A percentile compares a stretch with the other conserved stretches of the same genome.
phyloP scores from a whole-genome alignment of 2,888 invertebrate species.

The Drosophila mimica region DNA sequence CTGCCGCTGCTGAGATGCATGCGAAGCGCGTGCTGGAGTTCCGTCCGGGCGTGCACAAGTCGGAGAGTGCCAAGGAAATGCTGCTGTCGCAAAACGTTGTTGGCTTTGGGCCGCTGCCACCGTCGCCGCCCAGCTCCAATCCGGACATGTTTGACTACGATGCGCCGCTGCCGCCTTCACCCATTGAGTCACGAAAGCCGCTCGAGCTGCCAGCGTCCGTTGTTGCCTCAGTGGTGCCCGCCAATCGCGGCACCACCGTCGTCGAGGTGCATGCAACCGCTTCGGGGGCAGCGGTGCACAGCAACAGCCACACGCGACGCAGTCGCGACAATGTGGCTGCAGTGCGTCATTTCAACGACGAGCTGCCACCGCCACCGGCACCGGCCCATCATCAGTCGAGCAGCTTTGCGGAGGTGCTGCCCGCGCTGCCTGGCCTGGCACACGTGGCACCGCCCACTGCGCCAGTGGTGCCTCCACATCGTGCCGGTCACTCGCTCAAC shows the following conservation, averaged over 20 bases:
- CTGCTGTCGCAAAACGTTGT: slow-evolving; percentile 84
- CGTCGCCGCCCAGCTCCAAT: slow-evolving; percentile 84
- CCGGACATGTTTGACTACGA: slow-evolving; percentile 81
- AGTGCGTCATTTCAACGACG: slow-evolving; percentile 79
- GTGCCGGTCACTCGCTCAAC: slow-evolving; percentile 86
- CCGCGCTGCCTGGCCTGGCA: slow-evolving; percentile 41
- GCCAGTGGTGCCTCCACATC: slow-evolving; percentile 91
- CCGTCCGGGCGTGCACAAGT: slow-evolving; percentile 89
- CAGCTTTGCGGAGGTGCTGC: slow-evolving; percentile 53
- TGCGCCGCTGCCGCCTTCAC: slow-evolving; percentile 91
- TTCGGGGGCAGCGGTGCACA: slow-evolving; percentile 70
- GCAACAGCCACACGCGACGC: slow-evolving; percentile 70
- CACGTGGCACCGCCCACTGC: slow-evolving; percentile 83
- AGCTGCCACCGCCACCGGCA: slow-evolving; percentile 80
- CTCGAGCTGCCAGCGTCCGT: slow-evolving; percentile 83
- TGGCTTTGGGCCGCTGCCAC: slow-evolving; percentile 84
- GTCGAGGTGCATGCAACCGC: slow-evolving; percentile 76
- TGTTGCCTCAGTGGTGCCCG: background rate
- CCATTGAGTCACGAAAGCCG: slow-evolving; percentile 88
- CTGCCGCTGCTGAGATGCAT: slow-evolving; percentile 71
- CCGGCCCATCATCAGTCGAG: slow-evolving; percentile 74
- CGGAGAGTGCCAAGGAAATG: slow-evolving; percentile 91
- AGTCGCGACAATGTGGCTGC: slow-evolving; percentile 74
- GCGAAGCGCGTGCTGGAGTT: slow-evolving; percentile 84
- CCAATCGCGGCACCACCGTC: slow-evolving; percentile 69